Conservation (phyloP, 2,888 invertebrate genomes). For the Coelinius sp. region DNA sequence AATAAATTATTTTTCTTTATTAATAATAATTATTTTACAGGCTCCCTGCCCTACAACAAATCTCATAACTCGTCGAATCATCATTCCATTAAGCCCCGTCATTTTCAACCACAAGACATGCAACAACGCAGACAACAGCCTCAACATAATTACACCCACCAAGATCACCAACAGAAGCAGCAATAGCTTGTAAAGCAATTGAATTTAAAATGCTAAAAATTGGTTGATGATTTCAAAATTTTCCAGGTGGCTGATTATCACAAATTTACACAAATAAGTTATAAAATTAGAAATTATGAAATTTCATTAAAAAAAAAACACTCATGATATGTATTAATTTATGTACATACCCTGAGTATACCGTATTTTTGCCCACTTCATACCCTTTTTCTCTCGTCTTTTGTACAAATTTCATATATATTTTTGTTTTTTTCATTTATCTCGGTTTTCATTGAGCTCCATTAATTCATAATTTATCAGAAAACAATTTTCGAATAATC, state of each 20-base stretch:
- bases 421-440: no score
- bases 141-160: slow-evolving; percentile 61
- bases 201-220: slow-evolving; percentile 25
- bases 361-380: background rate
- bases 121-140: slow-evolving; percentile 64
- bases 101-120: slow-evolving; percentile 56
- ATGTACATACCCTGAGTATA: slow-evolving; percentile 26
- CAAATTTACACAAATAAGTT: slow-evolving; percentile 52
- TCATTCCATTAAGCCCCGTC: slow-evolving; percentile 68
- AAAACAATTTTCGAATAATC: background rate
- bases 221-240: slow-evolving; percentile 30
- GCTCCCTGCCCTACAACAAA: slow-evolving; percentile 63
- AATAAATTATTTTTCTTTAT: no score
- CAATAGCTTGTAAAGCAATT: slow-evolving; percentile 54
- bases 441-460: background rate
- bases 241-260: slow-evolving; percentile 27
- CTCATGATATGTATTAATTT: slow-evolving; percentile 43
- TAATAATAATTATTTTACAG: no score
- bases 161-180: slow-evolving; percentile 53
- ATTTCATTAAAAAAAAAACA: slow-evolving; percentile 43
- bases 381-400: slow-evolving; percentile 12
- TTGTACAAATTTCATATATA: slow-evolving; percentile 12
- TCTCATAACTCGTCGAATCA: slow-evolving; percentile 67
- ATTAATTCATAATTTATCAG: slow-evolving; percentile 24
- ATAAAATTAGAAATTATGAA: slow-evolving; percentile 47